Evolutionary conservation across 2,113 vertebrate genomes (phyloP), one percentile per base, ranked within the genome.

Genomic region (Octodon degus): DNA sequence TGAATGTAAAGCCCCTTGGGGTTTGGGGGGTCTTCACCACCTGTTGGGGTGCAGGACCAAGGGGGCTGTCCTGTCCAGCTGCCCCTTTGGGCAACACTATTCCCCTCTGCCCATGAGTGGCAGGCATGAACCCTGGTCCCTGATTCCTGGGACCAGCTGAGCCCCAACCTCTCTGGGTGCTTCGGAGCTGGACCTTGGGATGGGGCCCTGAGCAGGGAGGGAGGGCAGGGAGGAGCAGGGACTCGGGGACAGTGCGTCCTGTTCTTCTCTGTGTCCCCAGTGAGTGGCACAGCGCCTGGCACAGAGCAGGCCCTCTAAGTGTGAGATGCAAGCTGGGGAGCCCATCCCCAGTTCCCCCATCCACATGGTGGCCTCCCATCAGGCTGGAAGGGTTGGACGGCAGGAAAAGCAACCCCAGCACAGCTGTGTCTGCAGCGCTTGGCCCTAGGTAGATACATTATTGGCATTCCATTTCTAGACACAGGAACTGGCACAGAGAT

Each of bases 231-330:
- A 55, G 82, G 85, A 82, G 37, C 65, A 63, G 8, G 76, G 81
- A 65, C 1, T 24, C 83, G 50, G 76, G 60, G 77, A 98, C 97
- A 97, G 97, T 97, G 97, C 94, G 86, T 86, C 90, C 80, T 40
- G 85, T 97, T 97, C 93, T 96, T 96, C 90, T 95, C 93, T 79
- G 68, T 85, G 95, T 97, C 89, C 96, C 70, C 60, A 84, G 55
- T 25, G 62, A 30, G 85, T 86, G 43, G 94, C 95, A 93, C 92
- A 92, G 97, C 2, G 92, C 96, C 96, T 97, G 95, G 97, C 96
- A 97, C 96, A 81, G 79, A 91, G 89, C 5, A n/a, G 67, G 81
- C 92, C 92, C 90, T 90, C 37, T 92, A 95, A 98, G 97, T 97
- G 94, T 40, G 24, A 89, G 88, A 63, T 53, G 4, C 50, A 67